Evolutionary conservation across 2,113 vertebrate species (phyloP).

Genomic region (Baryphthengus martii): DNA sequence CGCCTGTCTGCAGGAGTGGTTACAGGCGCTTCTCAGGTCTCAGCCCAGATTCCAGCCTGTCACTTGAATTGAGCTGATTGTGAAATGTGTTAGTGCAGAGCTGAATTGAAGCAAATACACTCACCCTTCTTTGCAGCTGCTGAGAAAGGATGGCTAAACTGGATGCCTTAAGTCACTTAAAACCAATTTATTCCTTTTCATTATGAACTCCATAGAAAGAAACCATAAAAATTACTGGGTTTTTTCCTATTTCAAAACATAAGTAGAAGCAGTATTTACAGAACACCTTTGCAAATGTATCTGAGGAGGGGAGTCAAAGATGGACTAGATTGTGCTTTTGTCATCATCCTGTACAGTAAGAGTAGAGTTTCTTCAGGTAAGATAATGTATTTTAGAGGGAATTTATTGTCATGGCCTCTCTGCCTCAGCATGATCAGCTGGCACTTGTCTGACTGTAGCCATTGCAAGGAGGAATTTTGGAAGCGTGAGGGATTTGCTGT

Average conservation of each 20-base stretch:
- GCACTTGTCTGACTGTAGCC: neutral
- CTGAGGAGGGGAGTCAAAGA: accelerated
- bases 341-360: neutral
- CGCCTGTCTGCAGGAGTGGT: neutral
- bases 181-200: neutral
- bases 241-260: neutral
- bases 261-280: neutral
- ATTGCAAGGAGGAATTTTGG: neutral
- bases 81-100: neutral
- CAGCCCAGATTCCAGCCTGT: neutral
- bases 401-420: neutral
- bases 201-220: neutral
- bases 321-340: neutral
- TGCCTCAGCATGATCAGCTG: neutral
- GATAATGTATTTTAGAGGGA: neutral
- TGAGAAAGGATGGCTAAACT: neutral
- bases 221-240: neutral
- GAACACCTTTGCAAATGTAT: neutral
- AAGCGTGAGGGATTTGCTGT: neutral
- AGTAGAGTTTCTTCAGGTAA: neutral
- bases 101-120: neutral
- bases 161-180: neutral
- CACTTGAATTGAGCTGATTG: neutral
- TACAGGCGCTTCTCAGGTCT: neutral
- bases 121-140: neutral